These are phyloP conservation scores for Desmodus rotundus DNA, from an alignment of 2,113 vertebrate genomes.

Conservation along the genomic window DNA sequence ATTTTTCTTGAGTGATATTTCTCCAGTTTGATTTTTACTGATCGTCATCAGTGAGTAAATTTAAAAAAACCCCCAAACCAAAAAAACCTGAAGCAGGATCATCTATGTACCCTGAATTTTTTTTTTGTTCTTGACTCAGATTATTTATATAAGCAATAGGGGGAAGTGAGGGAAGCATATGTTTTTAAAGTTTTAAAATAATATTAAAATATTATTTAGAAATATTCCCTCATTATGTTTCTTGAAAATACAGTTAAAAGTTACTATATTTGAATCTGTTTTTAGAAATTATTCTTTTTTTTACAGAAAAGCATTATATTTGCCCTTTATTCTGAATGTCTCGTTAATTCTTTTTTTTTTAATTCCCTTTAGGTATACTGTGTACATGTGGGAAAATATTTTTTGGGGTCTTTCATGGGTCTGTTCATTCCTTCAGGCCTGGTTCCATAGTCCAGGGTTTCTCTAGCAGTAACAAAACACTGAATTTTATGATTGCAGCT, in stretches of 20 bases:
- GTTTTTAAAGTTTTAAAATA: not conserved
- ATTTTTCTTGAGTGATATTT: not conserved
- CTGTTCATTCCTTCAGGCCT: not conserved
- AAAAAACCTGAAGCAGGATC: not conserved
- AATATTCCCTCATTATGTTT: not conserved
- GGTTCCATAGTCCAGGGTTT: not conserved
- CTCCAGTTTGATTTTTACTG: conserved; percentile 4
- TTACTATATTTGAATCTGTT: not conserved
- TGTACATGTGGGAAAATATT: not conserved
- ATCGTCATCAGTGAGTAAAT: not conserved
- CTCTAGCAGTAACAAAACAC: not conserved
- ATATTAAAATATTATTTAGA: not conserved
- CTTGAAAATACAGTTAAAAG: conserved; percentile 17
- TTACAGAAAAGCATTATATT: not conserved
- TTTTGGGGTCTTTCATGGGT: not conserved
- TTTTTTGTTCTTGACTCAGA: not conserved
- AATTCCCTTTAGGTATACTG: not conserved
- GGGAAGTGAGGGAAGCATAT: not conserved
- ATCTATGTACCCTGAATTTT: not conserved
- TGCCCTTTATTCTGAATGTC: not conserved
- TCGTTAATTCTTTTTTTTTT: not conserved
- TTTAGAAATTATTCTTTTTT: conserved; percentile 12
- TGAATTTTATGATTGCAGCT: not conserved
- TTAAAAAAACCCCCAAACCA: not conserved
- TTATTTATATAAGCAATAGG: not conserved